A percentile compares a stretch with the other conserved stretches of the same genome.
These are phyloP conservation scores for Holothuria glaberrima DNA, from an alignment of 35 echinoderm and acorn worm genomes.

Conservation along the genomic window DNA sequence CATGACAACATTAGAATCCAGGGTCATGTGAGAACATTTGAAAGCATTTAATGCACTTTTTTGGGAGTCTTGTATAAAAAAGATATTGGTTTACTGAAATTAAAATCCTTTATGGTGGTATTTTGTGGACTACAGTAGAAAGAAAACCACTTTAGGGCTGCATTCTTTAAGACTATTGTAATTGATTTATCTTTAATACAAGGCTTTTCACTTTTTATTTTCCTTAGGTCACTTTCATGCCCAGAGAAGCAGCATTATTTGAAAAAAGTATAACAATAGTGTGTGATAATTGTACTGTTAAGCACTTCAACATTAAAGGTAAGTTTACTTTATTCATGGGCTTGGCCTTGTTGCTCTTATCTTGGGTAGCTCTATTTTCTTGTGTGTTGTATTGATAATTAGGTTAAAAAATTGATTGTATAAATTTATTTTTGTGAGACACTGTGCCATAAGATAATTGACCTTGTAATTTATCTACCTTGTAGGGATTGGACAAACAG, in stretches of 20 bases:
- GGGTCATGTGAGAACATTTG: background rate
- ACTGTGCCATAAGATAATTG: background rate
- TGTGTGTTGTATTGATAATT: no score
- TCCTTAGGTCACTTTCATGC: slow-evolving; percentile 79
- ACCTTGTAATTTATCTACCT: background rate
- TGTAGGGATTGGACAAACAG: slow-evolving; percentile 86
- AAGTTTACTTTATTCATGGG: background rate
- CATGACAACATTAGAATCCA: background rate
- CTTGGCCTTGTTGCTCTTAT: no score
- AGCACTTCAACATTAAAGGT: slow-evolving; percentile 96
- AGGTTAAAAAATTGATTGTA: no score
- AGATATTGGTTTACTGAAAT: no score
- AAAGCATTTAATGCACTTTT: background rate
- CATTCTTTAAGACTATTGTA: no score
- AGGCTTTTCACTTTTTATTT: no score
- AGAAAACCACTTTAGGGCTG: no score
- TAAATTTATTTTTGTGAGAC: background rate
- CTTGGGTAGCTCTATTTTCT: no score
- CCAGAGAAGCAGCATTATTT: slow-evolving; percentile 63
- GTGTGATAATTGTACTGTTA: slow-evolving; percentile 95
- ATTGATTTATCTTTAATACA: no score
- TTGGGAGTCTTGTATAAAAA: no score
- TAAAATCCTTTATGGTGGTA: no score
- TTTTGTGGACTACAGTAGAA: no score
- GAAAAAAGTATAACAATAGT: slow-evolving; percentile 74